Conservation (phyloP, 2,888 invertebrate genomes). For the Scelioninae gen. 2 region DNA sequence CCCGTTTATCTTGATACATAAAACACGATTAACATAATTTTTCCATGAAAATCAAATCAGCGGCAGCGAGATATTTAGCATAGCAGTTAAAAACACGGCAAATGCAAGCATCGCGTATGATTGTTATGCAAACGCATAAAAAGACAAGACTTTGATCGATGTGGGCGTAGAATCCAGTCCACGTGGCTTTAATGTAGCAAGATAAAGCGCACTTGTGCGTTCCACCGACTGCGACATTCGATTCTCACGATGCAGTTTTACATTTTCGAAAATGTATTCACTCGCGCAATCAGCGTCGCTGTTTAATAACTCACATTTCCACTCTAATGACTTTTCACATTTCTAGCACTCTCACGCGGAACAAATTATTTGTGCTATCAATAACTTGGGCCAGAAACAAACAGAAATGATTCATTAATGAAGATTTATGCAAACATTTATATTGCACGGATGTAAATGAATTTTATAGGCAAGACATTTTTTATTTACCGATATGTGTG, state of each 20-base stretch:
- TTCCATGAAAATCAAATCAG: no score
- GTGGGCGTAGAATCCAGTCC: constrained; percentile 56
- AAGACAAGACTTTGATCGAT: constrained; percentile 58
- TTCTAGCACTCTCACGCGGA: constrained; percentile 10
- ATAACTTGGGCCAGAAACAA: no score
- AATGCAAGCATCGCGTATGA: constrained; percentile 43
- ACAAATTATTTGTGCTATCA: background rate
- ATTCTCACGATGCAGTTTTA: constrained; percentile 49
- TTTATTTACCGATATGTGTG: no score
- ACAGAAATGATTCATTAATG: no score
- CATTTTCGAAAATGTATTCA: constrained; percentile 36
- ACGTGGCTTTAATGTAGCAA: constrained; percentile 59
- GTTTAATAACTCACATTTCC: constrained; percentile 32
- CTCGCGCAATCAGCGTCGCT: constrained; percentile 12
- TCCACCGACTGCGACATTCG: constrained; percentile 23
- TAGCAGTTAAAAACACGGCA: constrained; percentile 38
- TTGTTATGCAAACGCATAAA: constrained; percentile 59
- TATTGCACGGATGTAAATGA: no score
- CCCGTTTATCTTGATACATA: no score
- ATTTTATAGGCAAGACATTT: no score
- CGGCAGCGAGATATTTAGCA: no score
- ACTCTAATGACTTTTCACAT: constrained; percentile 34
- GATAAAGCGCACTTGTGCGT: constrained; percentile 54
- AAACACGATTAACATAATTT: no score
- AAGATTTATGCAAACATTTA: no score